phyloP scores from a whole-genome alignment of 2,888 invertebrate genomes.

The Gastrophysa polygoni region DNA sequence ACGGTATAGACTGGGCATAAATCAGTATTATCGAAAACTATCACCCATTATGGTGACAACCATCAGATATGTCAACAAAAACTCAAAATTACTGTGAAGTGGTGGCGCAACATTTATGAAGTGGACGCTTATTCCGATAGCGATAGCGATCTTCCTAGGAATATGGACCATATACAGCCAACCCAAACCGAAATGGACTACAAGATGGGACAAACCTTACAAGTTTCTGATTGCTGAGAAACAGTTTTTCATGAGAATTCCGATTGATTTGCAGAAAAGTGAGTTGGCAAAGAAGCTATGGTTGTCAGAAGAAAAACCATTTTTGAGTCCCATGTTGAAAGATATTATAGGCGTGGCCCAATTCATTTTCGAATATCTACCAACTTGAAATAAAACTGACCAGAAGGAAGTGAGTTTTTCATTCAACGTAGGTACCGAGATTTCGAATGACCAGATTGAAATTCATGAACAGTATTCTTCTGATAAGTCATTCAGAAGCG shows the following conservation, averaged over 20 bases:
- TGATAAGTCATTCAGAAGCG: too few species aligned
- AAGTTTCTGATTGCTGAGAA: background rate
- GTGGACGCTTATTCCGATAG: background rate
- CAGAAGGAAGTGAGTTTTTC: background rate
- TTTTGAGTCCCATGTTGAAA: constrained; percentile 1
- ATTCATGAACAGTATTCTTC: too few species aligned
- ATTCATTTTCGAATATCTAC: background rate
- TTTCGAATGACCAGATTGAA: too few species aligned
- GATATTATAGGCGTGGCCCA: background rate
- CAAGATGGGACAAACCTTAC: background rate
- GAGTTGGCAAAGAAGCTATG: background rate
- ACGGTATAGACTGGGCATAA: background rate
- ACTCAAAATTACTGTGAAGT: background rate
- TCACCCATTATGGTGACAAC: background rate
- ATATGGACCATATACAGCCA: background rate
- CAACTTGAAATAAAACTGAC: background rate
- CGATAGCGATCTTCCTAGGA: background rate
- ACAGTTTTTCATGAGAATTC: background rate
- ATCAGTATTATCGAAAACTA: too few species aligned
- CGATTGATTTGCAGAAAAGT: background rate
- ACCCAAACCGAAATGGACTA: background rate
- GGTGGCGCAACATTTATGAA: background rate
- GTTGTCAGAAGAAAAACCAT: background rate
- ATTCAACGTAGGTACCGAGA: too few species aligned
- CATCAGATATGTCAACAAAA: background rate